These are phyloP conservation scores for Tetragnatha montana DNA, from an alignment of 2,888 invertebrate species.

Conservation along the genomic window DNA sequence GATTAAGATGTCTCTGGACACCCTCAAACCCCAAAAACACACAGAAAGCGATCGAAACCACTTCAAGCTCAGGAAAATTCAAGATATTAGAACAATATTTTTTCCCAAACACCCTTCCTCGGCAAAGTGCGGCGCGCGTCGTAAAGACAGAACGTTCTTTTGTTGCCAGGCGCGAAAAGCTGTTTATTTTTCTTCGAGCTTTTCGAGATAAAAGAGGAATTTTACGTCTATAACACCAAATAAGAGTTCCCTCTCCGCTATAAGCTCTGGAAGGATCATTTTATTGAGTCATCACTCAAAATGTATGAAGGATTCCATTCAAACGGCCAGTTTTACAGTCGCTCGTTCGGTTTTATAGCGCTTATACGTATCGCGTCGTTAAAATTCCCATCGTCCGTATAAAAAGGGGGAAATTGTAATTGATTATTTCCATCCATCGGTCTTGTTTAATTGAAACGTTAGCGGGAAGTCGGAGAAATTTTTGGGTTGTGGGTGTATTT, in stretches of 20 bases:
- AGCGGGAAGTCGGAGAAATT: too few relatives aligned
- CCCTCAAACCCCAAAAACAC: constrained; percentile 7
- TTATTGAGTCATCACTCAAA: constrained; percentile 43
- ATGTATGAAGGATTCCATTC: constrained; percentile 29
- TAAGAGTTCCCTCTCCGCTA: constrained; percentile 12
- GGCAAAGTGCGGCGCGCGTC: constrained; percentile 12
- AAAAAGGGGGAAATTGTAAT: background rate
- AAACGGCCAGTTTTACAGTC: constrained; percentile 9
- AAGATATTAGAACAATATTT: constrained; percentile 44
- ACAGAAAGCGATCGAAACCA: constrained; percentile 18
- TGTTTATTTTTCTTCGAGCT: constrained; percentile 54
- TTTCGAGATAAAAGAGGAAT: constrained; percentile 33
- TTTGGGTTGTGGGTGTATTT: too few relatives aligned
- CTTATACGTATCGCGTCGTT: background rate
- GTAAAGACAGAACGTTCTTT: constrained; percentile 50
- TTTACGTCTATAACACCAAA: constrained; percentile 31
- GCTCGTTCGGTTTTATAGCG: background rate
- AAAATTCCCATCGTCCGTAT: background rate
- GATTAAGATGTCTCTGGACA: constrained; percentile 11
- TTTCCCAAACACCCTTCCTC: background rate
- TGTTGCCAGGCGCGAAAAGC: constrained; percentile 28
- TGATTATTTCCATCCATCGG: background rate
- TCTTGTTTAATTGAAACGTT: background rate
- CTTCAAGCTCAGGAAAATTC: constrained; percentile 25
- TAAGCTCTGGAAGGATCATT: constrained; percentile 10